These are phyloP conservation scores for Sebastes iracundus DNA, from an alignment of 2,797 vertebrate genomes.

Conservation along the genomic window DNA sequence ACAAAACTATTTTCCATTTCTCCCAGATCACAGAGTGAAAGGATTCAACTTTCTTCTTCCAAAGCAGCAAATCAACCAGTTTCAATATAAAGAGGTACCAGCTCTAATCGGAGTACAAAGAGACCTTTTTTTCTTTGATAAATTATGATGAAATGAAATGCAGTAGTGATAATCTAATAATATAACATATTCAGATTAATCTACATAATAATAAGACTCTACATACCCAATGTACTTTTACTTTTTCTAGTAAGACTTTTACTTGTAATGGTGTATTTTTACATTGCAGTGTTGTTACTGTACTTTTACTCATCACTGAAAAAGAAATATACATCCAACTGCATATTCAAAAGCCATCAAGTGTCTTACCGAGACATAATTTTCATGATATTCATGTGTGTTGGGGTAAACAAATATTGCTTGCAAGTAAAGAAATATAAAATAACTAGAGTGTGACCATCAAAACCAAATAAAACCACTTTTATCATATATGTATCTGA, in stretches of 20 bases:
- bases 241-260: too few relatives aligned
- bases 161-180: background rate
- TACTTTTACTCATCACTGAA: too few relatives aligned
- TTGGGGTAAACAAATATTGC: background rate
- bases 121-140: background rate
- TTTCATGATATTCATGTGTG: background rate
- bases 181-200: background rate
- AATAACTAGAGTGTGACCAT: background rate
- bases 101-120: background rate
- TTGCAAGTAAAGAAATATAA: background rate
- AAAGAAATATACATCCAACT: background rate
- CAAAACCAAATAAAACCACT: background rate
- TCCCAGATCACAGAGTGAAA: background rate
- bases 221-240: too few relatives aligned
- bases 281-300: too few relatives aligned
- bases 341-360: background rate
- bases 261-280: too few relatives aligned
- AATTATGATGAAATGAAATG: background rate
- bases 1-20: background rate
- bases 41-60: background rate
- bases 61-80: background rate
- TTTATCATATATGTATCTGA: background rate
- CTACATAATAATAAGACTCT: too few relatives aligned
- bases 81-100: background rate
- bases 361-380: background rate